Evolutionary conservation across 2,888 invertebrate genomes (phyloP).

Genomic region (Hydroisotoma schaefferi): DNA sequence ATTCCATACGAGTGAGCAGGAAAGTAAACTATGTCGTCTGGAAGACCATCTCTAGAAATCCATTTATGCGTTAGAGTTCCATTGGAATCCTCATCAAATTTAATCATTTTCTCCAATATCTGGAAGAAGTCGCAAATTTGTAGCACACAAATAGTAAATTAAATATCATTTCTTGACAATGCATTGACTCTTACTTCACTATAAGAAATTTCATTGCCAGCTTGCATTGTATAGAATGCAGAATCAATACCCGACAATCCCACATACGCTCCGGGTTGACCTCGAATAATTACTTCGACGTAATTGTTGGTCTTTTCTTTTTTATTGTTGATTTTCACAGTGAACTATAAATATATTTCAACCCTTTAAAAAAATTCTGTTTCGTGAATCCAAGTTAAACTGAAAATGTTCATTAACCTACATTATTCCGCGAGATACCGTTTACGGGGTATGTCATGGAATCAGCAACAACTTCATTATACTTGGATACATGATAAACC

Average conservation of each 20-base stretch:
- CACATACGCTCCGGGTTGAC: conserved; percentile 91
- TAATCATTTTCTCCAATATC: conserved; percentile 81
- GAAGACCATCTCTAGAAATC: conserved; percentile 79
- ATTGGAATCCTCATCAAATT: conserved; percentile 79
- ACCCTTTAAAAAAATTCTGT: background rate
- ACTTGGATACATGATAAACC: conserved; percentile 75
- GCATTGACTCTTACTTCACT: conserved; percentile 61
- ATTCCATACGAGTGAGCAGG: conserved; percentile 87
- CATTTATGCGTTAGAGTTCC: conserved; percentile 78
- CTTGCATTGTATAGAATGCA: conserved; percentile 87
- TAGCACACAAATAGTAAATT: background rate
- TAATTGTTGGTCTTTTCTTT: conserved; percentile 90
- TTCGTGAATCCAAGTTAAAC: conserved; percentile 1
- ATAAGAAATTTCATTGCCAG: conserved; percentile 83
- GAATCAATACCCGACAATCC: conserved; percentile 86
- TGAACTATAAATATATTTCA: conserved; percentile 59
- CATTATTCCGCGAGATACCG: conserved; percentile 85
- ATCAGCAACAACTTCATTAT: conserved; percentile 84
- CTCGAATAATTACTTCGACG: conserved; percentile 88
- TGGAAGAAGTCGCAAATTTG: conserved; percentile 48
- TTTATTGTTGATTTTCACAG: conserved; percentile 81
- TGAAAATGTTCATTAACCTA: conserved; percentile 11
- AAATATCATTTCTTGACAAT: background rate
- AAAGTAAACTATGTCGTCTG: conserved; percentile 79
- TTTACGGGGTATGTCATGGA: conserved; percentile 95